Evolutionary conservation across 2,888 invertebrate species (phyloP), one percentile per base, ranked within the genome.

Genomic region (Calliphora vomitoria): DNA sequence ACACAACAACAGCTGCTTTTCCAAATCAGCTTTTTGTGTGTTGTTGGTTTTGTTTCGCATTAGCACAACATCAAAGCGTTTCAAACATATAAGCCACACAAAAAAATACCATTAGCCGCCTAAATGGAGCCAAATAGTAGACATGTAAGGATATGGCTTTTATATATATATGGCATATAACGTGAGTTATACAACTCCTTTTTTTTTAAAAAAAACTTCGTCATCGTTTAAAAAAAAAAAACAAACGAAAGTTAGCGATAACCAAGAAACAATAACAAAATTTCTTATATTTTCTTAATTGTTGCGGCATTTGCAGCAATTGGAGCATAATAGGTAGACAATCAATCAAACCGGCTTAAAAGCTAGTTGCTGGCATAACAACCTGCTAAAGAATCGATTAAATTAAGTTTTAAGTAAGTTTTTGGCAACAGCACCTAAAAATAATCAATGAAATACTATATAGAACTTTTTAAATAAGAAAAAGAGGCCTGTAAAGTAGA

Each of bases 1-100:
- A n/a, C n/a, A n/a, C n/a, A n/a, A 53, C n/a, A 71, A 85, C 87
- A 85, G 85, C 87, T 87, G 87, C 85, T 87, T 87, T 82, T 66
- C 25, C 75, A 82, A 82, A 85, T 85, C 79, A 87, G 85, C 87
- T 82, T 85, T 87, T 71, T 81, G 62, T 69, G 66, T 50, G 66
- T 20, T 13, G 44, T 44, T 13, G 3, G 6, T 11, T 44, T 76
- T 80, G 66, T 15, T 38, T 25, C 60, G 41, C 50, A 53, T 11
- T 44, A 44, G 25, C 69, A 69, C 41, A 83, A 53, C 64, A 71
- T 55, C 50, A 87, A 72, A 53, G 72, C 58, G n/a, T 44, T 44
- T 44, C 11, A 79, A 68, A 68, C n/a, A 8, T 31, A 20, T 8
- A 38, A 18, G 47, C 55, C 11, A 31, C 72, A 66, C 41, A 80